Base-by-base conservation (phyloP, 2,888 invertebrate species). In the Drosophila demipolita region DNA sequence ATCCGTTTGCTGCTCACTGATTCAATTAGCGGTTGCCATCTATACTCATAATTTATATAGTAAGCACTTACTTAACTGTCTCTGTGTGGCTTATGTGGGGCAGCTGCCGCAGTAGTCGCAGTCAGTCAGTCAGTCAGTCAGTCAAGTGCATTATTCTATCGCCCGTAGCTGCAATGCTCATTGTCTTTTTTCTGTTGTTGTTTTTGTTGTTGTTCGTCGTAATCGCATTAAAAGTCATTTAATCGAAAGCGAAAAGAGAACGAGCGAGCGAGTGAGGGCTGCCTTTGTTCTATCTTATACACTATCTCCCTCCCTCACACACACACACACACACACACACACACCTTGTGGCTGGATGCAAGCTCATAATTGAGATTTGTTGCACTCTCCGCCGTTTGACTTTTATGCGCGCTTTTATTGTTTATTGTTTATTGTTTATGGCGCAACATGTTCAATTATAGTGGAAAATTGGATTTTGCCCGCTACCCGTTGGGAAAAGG, bases 151-250 rank as follows among this genome's bases (percentile, higher is more conserved):
- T 81, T 83, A 73, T 82, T 80, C 72, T 75, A 61, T 68, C 50
- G 33, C 38, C 53, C 57, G 49, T 45, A 15, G 59, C 35, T 58
- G 45, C 29, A 42, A 32, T 23, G 23, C 45, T 15, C 26, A 45
- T 23, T 45, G 45, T 45, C 23, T 45, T 1, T 23, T 45, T 45
- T 45, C 2, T 45, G 3, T 60, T 61, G 48, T 49, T 63, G 20
- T 45, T 74, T 26, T 66, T 71, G 23, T 38, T 54, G 38, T 20
- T 58, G 42, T 50, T 66, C 55, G 73, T 53, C 72, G 80, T 87
- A 87, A 88, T 87, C 89, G 84, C 86, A 87, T 87, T 87, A 87
- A 87, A 88, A 79, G 77, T 84, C 87, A 82, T 82, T 88, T 88
- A 87, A 88, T 87, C 87, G 87, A 86, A 88, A 85, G 82, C 76